phyloP scores from a whole-genome alignment of 2,797 vertebrate species.

The Rhynchotus rufescens region DNA sequence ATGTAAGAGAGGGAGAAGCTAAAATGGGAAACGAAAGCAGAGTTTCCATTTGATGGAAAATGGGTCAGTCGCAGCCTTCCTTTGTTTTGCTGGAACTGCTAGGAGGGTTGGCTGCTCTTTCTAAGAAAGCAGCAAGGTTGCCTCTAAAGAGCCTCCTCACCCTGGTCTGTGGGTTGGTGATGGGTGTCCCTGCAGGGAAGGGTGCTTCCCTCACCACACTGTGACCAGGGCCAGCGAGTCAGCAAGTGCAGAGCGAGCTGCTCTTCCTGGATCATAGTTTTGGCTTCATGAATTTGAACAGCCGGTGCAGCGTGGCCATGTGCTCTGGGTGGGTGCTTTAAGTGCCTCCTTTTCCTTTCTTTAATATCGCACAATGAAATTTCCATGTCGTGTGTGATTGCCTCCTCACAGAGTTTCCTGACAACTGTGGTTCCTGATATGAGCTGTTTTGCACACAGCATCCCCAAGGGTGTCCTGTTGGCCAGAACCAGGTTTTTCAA shows the following conservation, averaged over 20 bases:
- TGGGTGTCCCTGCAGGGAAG: neutral
- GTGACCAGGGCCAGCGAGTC: neutral
- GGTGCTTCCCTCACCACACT: neutral
- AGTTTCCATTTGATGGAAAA: conserved; percentile 25
- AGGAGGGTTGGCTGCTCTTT: conserved; percentile 5
- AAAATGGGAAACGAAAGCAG: conserved; percentile 41
- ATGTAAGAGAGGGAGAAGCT: conserved; percentile 33
- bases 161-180: no score
- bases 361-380: conserved; percentile 11
- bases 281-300: neutral
- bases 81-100: neutral
- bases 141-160: conserved; percentile 30
- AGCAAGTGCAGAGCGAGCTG: neutral
- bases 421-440: neutral
- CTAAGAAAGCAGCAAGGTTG: neutral
- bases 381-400: neutral
- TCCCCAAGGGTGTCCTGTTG: neutral
- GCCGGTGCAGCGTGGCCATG: neutral
- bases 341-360: neutral
- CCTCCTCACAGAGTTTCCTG: neutral
- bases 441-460: neutral
- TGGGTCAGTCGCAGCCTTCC: conserved; percentile 15
- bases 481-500: neutral
- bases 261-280: neutral
- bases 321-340: conserved; percentile 34